Percentiles rank a stretch among this genome's conserved stretches.
Conservation (phyloP, 2,888 invertebrate species). For the Sepioteuthis lessoniana region DNA sequence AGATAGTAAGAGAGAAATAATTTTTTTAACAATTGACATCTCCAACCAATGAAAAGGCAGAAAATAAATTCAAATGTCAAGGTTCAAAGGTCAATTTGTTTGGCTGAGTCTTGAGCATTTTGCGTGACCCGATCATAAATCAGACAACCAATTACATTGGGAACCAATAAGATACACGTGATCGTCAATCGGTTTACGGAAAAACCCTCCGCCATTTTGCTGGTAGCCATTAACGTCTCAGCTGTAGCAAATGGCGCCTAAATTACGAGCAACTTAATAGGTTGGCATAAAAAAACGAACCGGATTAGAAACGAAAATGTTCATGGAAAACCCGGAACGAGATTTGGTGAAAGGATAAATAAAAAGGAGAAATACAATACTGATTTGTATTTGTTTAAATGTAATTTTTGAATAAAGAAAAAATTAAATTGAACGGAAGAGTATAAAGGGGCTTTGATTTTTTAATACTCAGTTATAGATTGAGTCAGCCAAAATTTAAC, state of each 20-base stretch:
- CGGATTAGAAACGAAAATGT: too few species aligned
- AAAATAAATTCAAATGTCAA: constrained; percentile 19
- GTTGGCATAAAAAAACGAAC: background rate
- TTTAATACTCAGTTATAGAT: too few species aligned
- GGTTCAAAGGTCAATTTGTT: background rate
- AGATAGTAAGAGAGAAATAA: background rate
- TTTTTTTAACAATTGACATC: background rate
- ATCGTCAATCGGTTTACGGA: background rate
- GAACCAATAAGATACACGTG: background rate
- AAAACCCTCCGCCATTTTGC: background rate
- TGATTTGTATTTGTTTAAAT: too few species aligned
- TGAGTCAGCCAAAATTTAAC: too few species aligned
- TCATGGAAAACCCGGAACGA: too few species aligned
- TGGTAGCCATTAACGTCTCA: background rate
- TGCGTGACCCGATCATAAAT: background rate
- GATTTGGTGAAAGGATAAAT: too few species aligned
- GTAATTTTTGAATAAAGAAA: too few species aligned
- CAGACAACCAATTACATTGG: background rate
- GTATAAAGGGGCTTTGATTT: too few species aligned
- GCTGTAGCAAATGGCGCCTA: background rate
- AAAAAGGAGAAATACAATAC: too few species aligned
- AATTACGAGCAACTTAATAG: background rate
- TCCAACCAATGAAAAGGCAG: background rate
- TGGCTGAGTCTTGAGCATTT: background rate
- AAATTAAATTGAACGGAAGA: too few species aligned